These are phyloP conservation scores for Limnephilus marmoratus DNA, from an alignment of 2,888 invertebrate genomes.

Conservation along the genomic window DNA sequence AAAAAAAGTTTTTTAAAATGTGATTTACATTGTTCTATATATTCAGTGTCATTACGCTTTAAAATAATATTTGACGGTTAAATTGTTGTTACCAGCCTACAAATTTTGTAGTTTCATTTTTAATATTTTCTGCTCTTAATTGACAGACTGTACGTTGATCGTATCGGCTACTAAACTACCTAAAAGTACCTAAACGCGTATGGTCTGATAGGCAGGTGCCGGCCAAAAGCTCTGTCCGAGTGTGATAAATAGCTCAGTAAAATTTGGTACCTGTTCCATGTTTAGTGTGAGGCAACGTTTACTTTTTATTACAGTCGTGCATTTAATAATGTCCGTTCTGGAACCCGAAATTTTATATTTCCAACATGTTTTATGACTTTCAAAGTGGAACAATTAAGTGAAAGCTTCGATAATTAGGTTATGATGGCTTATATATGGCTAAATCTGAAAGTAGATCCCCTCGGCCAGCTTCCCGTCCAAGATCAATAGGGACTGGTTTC, in stretches of 20 bases:
- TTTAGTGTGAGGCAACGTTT: slow-evolving; percentile 2
- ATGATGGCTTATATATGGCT: slow-evolving; percentile 33
- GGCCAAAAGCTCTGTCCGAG: background rate
- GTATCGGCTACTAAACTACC: background rate
- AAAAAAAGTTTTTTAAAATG: no score
- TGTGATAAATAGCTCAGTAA: background rate
- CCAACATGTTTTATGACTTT: slow-evolving; percentile 23
- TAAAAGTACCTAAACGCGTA: background rate
- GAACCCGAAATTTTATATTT: slow-evolving; percentile 6
- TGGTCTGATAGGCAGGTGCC: background rate
- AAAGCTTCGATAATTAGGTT: slow-evolving; percentile 48
- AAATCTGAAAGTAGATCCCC: slow-evolving; percentile 42
- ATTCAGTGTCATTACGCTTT: no score
- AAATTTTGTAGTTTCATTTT: no score
- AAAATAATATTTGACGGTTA: no score
- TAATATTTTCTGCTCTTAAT: no score
- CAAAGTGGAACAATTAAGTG: slow-evolving; percentile 44
- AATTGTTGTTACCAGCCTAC: no score
- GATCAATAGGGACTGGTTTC: slow-evolving; percentile 54
- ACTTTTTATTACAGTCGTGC: slow-evolving; percentile 2
- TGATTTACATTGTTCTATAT: no score
- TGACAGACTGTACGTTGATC: background rate
- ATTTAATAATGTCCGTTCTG: background rate
- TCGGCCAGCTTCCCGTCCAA: slow-evolving; percentile 32
- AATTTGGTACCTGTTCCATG: background rate